Base-by-base conservation (phyloP, 1,140 invertebrate genomes). In the Ceratosolen solmsi region DNA sequence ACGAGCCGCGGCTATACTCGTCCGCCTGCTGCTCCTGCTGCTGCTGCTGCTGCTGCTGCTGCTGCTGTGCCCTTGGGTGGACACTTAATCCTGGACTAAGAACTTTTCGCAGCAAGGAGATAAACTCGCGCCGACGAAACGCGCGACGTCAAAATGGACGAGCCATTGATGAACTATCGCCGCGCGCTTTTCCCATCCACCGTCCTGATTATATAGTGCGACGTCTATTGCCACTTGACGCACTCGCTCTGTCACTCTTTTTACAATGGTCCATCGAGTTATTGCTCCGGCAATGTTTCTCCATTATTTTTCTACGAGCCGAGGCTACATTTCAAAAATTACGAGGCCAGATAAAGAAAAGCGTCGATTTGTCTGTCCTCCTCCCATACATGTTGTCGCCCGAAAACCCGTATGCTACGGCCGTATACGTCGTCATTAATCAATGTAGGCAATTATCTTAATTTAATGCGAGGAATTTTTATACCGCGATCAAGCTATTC, bases 121-220 rank as follows among this genome's bases (percentile, higher is more conserved):
- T 68, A 79, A 79, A 56, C 51, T 70, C 65, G 49, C 15, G 46
- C 38, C 72, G 51, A 0, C 5, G 1, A 33, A 33, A 2, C 15
- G 49, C 25, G 70, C 27, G 8, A 63, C 76, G 76, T 54, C 60
- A 51, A 51, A 51, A 36, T 17, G 46, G 60, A 78, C 38, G 60
- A 78, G 46, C 63, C 63, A 68, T 68, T 78, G 63, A 78, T 78
- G 76, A 27, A 78, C 63, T 41, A 68, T 51, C 63, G 13, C n/a
- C 17, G 20, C n/a, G 0, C 8, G 38, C 3, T 20, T 72, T 30
- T 27, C 17, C 8, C 51, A 22, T 56, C 11, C 56, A 27, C 60
- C 2, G 36, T 25, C 11, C 13, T 20, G 36, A 46, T 76, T 76
- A 25, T 46, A 41, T 25, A 30, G 17, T 27, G 36, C 58, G 74